These are phyloP conservation scores for Polyommatus icarus DNA, from an alignment of 2,888 invertebrate genomes.

Conservation along the genomic window DNA sequence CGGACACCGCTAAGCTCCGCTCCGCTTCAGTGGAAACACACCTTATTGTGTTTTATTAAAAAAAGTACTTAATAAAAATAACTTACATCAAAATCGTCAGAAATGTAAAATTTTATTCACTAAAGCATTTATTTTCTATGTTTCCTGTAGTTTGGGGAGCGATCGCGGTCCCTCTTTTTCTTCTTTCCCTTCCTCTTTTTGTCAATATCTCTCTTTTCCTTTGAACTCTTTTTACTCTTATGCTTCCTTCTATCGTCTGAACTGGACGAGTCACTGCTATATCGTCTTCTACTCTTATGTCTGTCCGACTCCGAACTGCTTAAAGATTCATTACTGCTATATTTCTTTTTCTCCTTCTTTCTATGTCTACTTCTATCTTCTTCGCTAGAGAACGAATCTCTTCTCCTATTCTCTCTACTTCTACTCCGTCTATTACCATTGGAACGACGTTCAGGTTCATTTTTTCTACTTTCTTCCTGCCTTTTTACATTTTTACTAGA, in stretches of 20 bases:
- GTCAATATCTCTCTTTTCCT: conserved; percentile 74
- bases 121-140: conserved; percentile 64
- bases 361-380: conserved; percentile 41
- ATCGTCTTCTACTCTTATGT: conserved; percentile 45
- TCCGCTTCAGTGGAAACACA: too few species aligned
- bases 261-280: conserved; percentile 50
- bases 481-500: conserved; percentile 50
- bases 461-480: conserved; percentile 44
- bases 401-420: conserved; percentile 41
- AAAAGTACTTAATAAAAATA: neutral
- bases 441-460: conserved; percentile 47
- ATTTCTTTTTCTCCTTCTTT: conserved; percentile 44
- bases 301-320: conserved; percentile 34
- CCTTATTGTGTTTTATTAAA: too few species aligned
- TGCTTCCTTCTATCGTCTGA: conserved; percentile 47
- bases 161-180: conserved; percentile 75
- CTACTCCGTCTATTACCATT: conserved; percentile 50
- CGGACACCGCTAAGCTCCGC: too few species aligned
- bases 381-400: conserved; percentile 49
- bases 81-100: neutral
- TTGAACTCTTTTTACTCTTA: conserved; percentile 62
- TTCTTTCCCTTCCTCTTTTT: conserved; percentile 81
- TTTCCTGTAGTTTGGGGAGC: conserved; percentile 75
- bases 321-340: conserved; percentile 47
- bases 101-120: conserved; percentile 27